These are phyloP conservation scores for Lepidocolaptes lacrymiger DNA, from an alignment of 2,797 vertebrate species.

Conservation along the genomic window DNA sequence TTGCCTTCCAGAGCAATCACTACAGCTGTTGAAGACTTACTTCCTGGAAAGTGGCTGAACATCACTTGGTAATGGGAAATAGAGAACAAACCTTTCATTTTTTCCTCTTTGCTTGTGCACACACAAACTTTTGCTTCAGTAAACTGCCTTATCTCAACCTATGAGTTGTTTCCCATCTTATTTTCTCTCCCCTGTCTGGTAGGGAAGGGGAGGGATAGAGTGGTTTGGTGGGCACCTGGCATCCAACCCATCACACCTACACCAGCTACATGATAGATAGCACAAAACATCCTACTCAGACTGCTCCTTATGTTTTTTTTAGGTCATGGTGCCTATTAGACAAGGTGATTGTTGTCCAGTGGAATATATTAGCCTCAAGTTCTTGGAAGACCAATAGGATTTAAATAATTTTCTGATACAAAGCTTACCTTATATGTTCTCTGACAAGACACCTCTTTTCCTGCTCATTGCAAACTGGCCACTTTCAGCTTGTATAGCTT, in stretches of 20 bases:
- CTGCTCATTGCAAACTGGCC: background rate
- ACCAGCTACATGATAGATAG: rapidly evolving
- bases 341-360: background rate
- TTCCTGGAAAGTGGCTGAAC: background rate
- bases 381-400: background rate
- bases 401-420: background rate
- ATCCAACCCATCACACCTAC: background rate
- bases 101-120: background rate
- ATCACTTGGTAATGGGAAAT: background rate
- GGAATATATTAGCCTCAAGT: background rate
- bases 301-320: background rate
- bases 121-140: background rate
- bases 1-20: background rate
- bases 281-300: background rate
- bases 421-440: background rate
- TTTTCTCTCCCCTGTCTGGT: background rate
- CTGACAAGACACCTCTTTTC: background rate
- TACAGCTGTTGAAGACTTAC: background rate
- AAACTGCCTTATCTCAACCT: background rate
- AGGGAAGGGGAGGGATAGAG: background rate
- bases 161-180: background rate
- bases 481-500: background rate
- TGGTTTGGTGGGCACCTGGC: background rate
- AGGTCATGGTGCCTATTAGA: background rate
- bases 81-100: background rate